Base-by-base conservation (phyloP, 2,888 invertebrate genomes). In the Trichopria drosophilae region DNA sequence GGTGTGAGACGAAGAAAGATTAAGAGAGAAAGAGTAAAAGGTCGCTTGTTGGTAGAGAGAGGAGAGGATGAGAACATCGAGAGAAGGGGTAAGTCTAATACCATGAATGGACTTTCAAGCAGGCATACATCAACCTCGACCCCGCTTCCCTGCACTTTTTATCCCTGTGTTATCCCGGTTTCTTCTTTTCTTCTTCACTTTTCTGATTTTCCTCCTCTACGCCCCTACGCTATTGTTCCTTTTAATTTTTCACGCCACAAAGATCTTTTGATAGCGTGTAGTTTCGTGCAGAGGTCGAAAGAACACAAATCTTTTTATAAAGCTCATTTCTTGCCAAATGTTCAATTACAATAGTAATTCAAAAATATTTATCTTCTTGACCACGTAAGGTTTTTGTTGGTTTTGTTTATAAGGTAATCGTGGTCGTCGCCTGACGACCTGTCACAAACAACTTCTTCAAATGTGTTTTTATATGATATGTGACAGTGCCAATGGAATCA, bases 61-160 rank as follows among this genome's bases (percentile, higher is more conserved):
- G 32, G 48, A 51, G 45, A 40, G 41, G 32, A 35, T 19, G 24
- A 51, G 26, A 34, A 24, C 39, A 26, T 56, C 58, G 61, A 67
- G 58, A 57, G 58, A 51, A 59, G 59, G 58, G 39, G 49, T 59
- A 60, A 64, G 63, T 71, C 67, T 69, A 73, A 72, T 73, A 72
- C 64, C 68, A 65, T 58, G 73, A 71, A 73, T 73, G 73, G 73
- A 73, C 73, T 73, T 73, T 72, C 71, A 73, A 73, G 72, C 65
- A 73, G 73, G 70, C 68, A 68, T 72, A 67, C 61, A 73, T 72
- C 73, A 71, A 62, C 52, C 55, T 55, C 54, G 47, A 53, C 53
- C 49, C 47, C 45, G 46, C 37, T 39, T 50, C 47, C 20, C 36
- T 37, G n/a, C n/a, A 42, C 46, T 54, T 57, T 57, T 40, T 50